phyloP scores from a whole-genome alignment of 2,113 vertebrate genomes.

The Seriola quinqueradiata region DNA sequence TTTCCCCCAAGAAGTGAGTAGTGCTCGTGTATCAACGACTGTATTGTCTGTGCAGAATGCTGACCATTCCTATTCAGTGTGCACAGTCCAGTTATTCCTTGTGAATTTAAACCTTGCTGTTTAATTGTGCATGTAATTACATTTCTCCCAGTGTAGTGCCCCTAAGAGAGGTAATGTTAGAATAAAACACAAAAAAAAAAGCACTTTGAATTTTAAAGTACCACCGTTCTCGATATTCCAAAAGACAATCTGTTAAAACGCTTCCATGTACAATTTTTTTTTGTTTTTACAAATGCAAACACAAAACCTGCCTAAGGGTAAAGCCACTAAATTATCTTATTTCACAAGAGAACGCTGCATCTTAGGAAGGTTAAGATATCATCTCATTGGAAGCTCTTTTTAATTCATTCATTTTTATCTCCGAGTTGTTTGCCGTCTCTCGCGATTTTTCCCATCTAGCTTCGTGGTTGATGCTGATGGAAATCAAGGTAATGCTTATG shows the following conservation, averaged over 20 bases:
- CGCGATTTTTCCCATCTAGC: conserved; percentile 16
- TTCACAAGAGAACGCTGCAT: neutral
- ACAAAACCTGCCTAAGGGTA: conserved; percentile 30
- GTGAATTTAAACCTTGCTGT: conserved; percentile 50
- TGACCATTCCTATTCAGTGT: conserved; percentile 38
- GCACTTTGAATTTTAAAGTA: conserved; percentile 21
- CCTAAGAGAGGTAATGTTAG: conserved; percentile 29
- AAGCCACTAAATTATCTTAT: conserved; percentile 30
- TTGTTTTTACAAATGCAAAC: conserved; percentile 36
- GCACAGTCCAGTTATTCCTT: conserved; percentile 39
- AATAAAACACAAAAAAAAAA: conserved; percentile 52
- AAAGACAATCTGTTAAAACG: conserved; percentile 26
- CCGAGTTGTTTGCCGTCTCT: conserved; percentile 27
- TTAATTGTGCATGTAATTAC: conserved; percentile 69
- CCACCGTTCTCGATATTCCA: neutral
- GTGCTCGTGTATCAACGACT: conserved; percentile 23
- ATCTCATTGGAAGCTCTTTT: conserved; percentile 47
- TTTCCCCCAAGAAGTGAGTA: conserved; percentile 97
- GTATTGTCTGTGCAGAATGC: conserved; percentile 8
- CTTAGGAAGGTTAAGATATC: conserved; percentile 44
- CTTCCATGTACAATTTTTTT: conserved; percentile 16
- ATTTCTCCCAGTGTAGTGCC: conserved; percentile 46
- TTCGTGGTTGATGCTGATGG: conserved; percentile 34
- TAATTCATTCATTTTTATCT: conserved; percentile 22
- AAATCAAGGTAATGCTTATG: conserved; percentile 53